These are phyloP conservation scores for Malurus splendens DNA, from an alignment of 2,797 vertebrate species.

Conservation along the genomic window DNA sequence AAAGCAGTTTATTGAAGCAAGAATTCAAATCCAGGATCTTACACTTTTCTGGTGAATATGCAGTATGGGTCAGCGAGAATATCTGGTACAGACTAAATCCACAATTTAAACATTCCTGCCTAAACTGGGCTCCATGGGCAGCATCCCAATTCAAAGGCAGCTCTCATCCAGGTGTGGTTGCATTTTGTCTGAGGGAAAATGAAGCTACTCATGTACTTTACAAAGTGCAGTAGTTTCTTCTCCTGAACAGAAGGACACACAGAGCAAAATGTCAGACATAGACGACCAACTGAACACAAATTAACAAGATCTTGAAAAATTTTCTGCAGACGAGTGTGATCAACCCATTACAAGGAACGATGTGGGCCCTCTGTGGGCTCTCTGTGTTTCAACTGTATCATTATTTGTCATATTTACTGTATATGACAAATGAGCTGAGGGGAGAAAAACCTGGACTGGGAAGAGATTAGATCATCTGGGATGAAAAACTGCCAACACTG, in stretches of 20 bases:
- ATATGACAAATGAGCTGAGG: slow-evolving; percentile 50
- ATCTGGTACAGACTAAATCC: too few relatives aligned
- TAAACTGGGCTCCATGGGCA: neutral
- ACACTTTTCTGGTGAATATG: neutral
- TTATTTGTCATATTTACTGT: slow-evolving; percentile 62
- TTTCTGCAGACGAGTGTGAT: slow-evolving; percentile 12
- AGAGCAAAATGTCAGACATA: neutral
- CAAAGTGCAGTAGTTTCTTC: neutral
- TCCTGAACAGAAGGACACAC: neutral
- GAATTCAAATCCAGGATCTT: neutral
- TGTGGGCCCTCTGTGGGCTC: slow-evolving; percentile 2
- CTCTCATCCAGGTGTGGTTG: neutral
- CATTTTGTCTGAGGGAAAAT: neutral
- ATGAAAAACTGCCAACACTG: slow-evolving; percentile 44
- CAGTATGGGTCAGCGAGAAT: neutral
- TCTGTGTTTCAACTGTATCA: slow-evolving; percentile 32
- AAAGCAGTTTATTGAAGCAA: neutral
- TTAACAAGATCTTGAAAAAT: slow-evolving; percentile 41
- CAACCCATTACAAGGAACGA: slow-evolving; percentile 29
- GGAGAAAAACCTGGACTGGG: slow-evolving; percentile 36
- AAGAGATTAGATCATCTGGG: slow-evolving; percentile 54
- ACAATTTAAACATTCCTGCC: neutral
- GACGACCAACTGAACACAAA: neutral
- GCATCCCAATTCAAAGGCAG: neutral
- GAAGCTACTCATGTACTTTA: neutral